Evolutionary conservation across 53 echinoderm and acorn worm genomes (phyloP), one percentile per base, ranked within the genome.

Genomic region (Actinopyga echinites): DNA sequence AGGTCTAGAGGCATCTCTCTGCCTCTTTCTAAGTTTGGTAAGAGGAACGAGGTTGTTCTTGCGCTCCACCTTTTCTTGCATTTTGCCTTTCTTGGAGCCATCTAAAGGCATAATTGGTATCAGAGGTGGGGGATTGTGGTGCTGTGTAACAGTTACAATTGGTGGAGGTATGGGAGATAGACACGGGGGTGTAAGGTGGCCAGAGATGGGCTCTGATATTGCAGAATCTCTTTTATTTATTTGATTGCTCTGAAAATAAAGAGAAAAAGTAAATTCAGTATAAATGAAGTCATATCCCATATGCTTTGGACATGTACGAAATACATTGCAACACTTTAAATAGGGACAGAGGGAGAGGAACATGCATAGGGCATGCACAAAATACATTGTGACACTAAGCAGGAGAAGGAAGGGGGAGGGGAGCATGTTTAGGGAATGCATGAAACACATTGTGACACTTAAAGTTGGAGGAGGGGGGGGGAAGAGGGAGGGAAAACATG

Each of bases 151-250:
- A 23, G 91, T 89, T 21, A 88, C 79, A 56, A 96, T 96, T 58
- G 93, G 96, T 36, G 96, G 96, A 42, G 96, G 96, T 67, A 91
- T 88, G 2, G 96, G 96, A 22, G 91, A 85, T 42, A 96, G 83
- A 82, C 89, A 91, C 3, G 96, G 96, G 5, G 96, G 96, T 32
- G 79, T 53, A 8, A 68, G 83, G 29, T 44, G 65, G 68, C 52
- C 54, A 31, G 30, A 25, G n/a, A 15, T 21, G 20, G 35, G 37
- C 33, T 65, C 66, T 61, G 82, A 64, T 63, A 37, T 25, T 63
- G 61, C 30, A 26, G 30, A 31, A 20, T 42, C 62, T 32, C 28
- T 44, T 63, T 42, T 30, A 42, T 36, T 40, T 44, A 71, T 5
- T 40, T 44, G 11, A 40, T 71, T 71, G 58, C 62, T 33, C 55